phyloP scores from a whole-genome alignment of 2,797 vertebrate species.

The Pagetopsis macropterus region DNA sequence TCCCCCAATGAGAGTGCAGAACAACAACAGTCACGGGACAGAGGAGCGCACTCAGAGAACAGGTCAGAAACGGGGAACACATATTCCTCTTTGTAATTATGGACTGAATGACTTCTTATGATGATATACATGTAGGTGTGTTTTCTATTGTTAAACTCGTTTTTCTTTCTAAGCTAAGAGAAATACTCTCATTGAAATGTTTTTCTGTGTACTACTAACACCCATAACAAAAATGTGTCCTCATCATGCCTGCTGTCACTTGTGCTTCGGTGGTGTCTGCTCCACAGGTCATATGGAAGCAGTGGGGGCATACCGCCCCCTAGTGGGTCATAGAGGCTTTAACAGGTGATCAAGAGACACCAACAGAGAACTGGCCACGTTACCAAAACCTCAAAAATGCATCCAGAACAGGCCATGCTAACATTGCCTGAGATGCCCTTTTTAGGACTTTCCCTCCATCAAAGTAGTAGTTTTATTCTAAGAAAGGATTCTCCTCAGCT shows the following conservation, averaged over 20 bases:
- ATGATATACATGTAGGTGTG: too few species aligned
- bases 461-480: not conserved
- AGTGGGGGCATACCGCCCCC: constrained; percentile 74
- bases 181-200: not conserved
- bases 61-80: constrained; percentile 74
- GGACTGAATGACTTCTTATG: not conserved
- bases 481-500: not conserved
- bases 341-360: constrained; percentile 82
- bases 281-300: constrained; percentile 81
- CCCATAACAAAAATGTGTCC: constrained; percentile 9
- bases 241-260: constrained; percentile 41
- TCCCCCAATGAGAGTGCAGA: constrained; percentile 90
- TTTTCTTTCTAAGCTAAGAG: not conserved
- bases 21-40: constrained; percentile 77
- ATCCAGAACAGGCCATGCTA: constrained; percentile 52
- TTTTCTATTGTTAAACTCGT: too few species aligned
- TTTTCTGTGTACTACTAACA: constrained; percentile 11
- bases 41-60: constrained; percentile 84
- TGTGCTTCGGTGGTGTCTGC: constrained; percentile 74
- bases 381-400: constrained; percentile 60
- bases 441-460: constrained; percentile 40
- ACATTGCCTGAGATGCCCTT: constrained; percentile 3
- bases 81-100: not conserved
- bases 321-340: constrained; percentile 78
- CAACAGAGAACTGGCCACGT: constrained; percentile 55